Conservation (phyloP, 2,888 invertebrate species). For the Yponomeuta plumbellus region DNA sequence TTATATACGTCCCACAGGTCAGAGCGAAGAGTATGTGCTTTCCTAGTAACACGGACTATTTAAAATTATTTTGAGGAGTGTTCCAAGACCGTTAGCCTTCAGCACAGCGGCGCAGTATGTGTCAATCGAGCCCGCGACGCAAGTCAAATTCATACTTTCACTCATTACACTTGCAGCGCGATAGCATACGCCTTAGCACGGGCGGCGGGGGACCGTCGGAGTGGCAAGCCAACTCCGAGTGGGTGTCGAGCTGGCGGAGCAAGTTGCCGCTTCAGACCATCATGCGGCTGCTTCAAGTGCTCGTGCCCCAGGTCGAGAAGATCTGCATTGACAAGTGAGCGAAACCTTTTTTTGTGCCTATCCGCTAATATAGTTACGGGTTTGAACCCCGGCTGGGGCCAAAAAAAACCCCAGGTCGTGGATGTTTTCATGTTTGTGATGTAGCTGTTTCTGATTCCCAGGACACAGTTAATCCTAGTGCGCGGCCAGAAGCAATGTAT, state of each 20-base stretch:
- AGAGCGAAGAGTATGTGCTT: too few relatives aligned
- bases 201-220: conserved; percentile 35
- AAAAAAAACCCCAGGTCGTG: too few relatives aligned
- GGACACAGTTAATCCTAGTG: too few relatives aligned
- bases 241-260: conserved; percentile 97
- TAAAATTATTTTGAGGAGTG: too few relatives aligned
- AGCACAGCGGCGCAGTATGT: neutral
- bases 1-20: too few relatives aligned
- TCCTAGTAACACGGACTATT: too few relatives aligned
- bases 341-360: conserved; percentile 22
- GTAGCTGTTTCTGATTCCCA: too few relatives aligned
- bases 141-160: neutral
- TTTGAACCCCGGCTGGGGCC: neutral
- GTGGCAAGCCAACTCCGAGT: conserved; percentile 96
- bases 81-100: too few relatives aligned
- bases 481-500: too few relatives aligned
- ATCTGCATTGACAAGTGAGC: conserved; percentile 98
- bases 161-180: conserved; percentile 56
- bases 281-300: conserved; percentile 97
- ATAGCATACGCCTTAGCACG: conserved; percentile 77
- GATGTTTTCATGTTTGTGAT: too few relatives aligned
- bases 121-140: neutral
- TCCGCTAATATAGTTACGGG: too few relatives aligned
- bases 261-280: conserved; percentile 99
- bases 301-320: conserved; percentile 99